These are phyloP conservation scores for Gastrophysa polygoni DNA, from an alignment of 2,888 invertebrate genomes.

Conservation along the genomic window DNA sequence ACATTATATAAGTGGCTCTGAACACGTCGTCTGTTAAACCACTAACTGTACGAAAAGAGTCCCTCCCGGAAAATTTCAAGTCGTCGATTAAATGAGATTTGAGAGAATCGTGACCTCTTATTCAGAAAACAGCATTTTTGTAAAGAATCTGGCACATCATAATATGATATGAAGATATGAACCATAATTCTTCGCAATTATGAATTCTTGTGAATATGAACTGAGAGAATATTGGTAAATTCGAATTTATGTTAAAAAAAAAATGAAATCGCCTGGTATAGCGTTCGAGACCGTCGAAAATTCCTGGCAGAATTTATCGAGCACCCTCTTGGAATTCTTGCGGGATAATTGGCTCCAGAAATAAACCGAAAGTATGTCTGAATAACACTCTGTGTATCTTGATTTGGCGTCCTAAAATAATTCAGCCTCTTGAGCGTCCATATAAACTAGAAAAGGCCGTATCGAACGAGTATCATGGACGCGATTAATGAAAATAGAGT, in stretches of 20 bases:
- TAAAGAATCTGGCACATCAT: too few relatives aligned
- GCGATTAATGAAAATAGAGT: too few relatives aligned
- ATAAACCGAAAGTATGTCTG: conserved; percentile 6
- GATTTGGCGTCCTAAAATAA: conserved; percentile 4
- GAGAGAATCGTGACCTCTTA: too few relatives aligned
- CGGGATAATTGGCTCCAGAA: conserved; percentile 8
- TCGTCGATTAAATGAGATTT: too few relatives aligned
- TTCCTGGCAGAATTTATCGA: not conserved
- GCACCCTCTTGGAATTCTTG: conserved; percentile 5
- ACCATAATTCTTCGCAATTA: too few relatives aligned
- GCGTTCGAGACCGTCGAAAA: not conserved
- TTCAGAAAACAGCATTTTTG: too few relatives aligned
- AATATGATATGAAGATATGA: too few relatives aligned
- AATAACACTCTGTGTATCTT: conserved; percentile 5
- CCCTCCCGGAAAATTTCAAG: too few relatives aligned
- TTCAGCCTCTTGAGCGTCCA: not conserved
- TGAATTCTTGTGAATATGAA: too few relatives aligned
- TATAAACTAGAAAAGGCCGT: not conserved
- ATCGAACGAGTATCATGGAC: too few relatives aligned
- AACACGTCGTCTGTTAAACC: too few relatives aligned
- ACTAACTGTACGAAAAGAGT: too few relatives aligned
- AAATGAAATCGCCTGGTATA: not conserved
- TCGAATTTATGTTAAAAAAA: not conserved
- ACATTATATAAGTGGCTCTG: not conserved
- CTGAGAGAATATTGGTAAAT: not conserved